These are phyloP conservation scores for Diabrotica virgifera DNA, from an alignment of 1,140 invertebrate genomes.

Conservation along the genomic window DNA sequence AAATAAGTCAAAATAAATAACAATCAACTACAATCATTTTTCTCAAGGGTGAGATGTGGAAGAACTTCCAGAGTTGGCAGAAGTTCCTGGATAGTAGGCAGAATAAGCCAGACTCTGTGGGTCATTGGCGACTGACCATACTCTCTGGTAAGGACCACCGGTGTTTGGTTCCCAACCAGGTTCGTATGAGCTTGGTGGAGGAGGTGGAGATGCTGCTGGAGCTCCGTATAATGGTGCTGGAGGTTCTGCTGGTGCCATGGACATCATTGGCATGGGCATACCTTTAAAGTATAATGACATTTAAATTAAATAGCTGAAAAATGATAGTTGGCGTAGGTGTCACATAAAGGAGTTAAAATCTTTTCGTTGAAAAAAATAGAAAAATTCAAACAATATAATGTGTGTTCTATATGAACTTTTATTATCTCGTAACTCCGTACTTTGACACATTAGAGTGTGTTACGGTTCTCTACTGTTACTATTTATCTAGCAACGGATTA, in stretches of 20 bases:
- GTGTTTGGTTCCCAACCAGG: conserved; percentile 65
- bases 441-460: no score
- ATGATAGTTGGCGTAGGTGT: no score
- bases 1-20: conserved; percentile 15
- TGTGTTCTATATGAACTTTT: no score
- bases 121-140: conserved; percentile 60
- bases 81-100: conserved; percentile 65
- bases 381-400: no score
- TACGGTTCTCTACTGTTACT: no score
- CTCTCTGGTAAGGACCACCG: conserved; percentile 69
- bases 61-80: conserved; percentile 35
- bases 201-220: conserved; percentile 54
- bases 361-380: no score
- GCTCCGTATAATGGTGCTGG: conserved; percentile 60
- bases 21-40: neutral
- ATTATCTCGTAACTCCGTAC: no score
- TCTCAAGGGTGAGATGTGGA: conserved; percentile 34
- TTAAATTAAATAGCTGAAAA: no score
- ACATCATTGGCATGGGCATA: conserved; percentile 70
- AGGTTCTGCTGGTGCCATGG: conserved; percentile 52
- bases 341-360: no score
- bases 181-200: conserved; percentile 63
- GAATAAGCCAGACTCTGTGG: conserved; percentile 73
- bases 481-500: no score
- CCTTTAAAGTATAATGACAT: conserved; percentile 40